Evolutionary conservation across 2,888 invertebrate genomes (phyloP).

Genomic region (Eudasyphora cyanicolor): DNA sequence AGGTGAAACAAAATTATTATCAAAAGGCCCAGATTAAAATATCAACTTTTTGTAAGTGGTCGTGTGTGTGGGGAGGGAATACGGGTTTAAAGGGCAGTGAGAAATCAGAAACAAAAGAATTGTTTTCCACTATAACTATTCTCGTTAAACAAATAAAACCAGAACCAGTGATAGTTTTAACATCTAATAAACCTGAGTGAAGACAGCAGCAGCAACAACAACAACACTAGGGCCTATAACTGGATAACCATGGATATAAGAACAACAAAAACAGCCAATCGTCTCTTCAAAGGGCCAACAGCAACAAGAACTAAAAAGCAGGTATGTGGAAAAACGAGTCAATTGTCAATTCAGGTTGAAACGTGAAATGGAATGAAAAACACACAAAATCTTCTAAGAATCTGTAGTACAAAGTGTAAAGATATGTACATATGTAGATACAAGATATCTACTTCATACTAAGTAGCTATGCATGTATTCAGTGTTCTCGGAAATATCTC

Average conservation of each 20-base stretch:
- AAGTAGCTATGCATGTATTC: neutral
- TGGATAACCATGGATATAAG: conserved; percentile 2
- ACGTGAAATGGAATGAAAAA: neutral
- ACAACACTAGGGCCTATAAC: neutral
- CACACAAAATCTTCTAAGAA: conserved; percentile 16
- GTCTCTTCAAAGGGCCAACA: neutral
- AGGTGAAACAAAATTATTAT: neutral
- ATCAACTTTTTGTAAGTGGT: neutral
- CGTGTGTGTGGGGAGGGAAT: neutral
- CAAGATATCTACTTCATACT: neutral
- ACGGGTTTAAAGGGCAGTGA: neutral
- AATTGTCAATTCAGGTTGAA: neutral
- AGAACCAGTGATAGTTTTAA: conserved; percentile 1
- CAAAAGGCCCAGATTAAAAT: neutral
- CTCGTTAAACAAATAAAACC: conserved; percentile 2
- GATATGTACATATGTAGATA: neutral
- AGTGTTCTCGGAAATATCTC: too few relatives aligned
- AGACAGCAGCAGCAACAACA: neutral
- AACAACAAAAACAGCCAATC: conserved; percentile 9
- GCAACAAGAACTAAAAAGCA: neutral
- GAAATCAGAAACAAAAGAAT: conserved; percentile 13
- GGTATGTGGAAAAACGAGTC: neutral
- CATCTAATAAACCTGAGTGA: neutral
- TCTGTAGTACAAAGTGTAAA: conserved; percentile 41
- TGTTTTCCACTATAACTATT: neutral